phyloP scores from a whole-genome alignment of 1,140 invertebrate genomes.

The Meloidogyne exigua region DNA sequence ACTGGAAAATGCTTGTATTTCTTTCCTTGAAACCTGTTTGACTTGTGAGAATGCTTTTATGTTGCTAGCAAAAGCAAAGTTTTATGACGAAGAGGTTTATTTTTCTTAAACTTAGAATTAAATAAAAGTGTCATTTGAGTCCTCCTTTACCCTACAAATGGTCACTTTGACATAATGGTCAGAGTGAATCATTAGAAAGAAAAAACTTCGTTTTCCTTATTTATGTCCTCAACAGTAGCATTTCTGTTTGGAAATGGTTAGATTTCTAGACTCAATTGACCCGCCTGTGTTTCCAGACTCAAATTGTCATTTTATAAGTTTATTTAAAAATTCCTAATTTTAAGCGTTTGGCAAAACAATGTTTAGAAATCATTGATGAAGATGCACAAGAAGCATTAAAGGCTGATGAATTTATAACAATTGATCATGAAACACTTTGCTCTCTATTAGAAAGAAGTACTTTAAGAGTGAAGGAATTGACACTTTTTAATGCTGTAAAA shows the following conservation, averaged over 20 bases:
- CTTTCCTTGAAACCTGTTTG: conserved; percentile 78
- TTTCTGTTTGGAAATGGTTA: too few species aligned
- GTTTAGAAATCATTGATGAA: conserved; percentile 82
- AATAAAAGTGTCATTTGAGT: too few species aligned
- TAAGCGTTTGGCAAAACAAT: conserved; percentile 72
- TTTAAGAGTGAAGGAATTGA: conserved; percentile 76
- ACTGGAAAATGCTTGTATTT: conserved; percentile 79
- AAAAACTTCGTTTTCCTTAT: too few species aligned
- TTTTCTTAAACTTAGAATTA: not conserved
- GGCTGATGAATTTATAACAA: conserved; percentile 81
- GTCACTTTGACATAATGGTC: too few species aligned
- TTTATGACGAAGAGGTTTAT: conserved; percentile 71
- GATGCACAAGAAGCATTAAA: conserved; percentile 77
- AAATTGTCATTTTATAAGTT: too few species aligned
- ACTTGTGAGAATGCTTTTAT: conserved; percentile 81
- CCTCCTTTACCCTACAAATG: too few species aligned
- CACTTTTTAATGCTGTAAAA: conserved; percentile 45
- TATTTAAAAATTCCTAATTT: conserved; percentile 69
- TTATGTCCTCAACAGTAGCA: too few species aligned
- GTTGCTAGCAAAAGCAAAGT: conserved; percentile 74
- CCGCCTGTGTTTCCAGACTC: too few species aligned
- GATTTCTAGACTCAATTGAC: too few species aligned
- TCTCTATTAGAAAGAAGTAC: conserved; percentile 80
- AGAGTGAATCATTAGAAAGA: too few species aligned
- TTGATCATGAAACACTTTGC: conserved; percentile 79